phyloP scores from a whole-genome alignment of 2,888 invertebrate species.

The Leptogaster cylindrica region DNA sequence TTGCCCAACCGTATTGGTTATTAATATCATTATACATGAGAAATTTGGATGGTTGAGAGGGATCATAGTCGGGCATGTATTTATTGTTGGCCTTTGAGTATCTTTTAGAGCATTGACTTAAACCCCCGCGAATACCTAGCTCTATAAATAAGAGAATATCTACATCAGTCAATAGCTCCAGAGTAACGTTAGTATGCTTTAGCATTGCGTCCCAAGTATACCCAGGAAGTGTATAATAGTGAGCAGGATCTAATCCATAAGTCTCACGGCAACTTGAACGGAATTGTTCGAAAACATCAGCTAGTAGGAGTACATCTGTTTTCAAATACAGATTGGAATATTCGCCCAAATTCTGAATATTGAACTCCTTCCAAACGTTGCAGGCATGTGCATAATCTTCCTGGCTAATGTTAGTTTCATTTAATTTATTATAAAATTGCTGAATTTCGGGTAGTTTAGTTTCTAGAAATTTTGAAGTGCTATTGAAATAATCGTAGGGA shows the following conservation, averaged over 20 bases:
- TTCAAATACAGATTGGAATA: no score
- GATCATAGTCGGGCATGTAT: constrained; percentile 4
- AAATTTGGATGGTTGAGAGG: neutral
- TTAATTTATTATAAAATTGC: neutral
- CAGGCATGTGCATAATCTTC: constrained; percentile 16
- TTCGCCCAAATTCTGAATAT: no score
- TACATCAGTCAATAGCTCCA: neutral
- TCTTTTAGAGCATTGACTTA: neutral
- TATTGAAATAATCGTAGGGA: constrained; percentile 5
- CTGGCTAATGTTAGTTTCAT: neutral
- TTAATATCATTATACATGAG: neutral
- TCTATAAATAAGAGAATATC: constrained; percentile 6
- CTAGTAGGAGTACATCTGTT: neutral
- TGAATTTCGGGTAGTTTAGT: neutral
- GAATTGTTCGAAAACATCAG: neutral
- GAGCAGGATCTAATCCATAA: neutral
- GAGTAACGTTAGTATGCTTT: neutral
- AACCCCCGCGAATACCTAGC: neutral
- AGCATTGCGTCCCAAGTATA: neutral
- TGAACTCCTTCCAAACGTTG: no score
- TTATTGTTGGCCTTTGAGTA: constrained; percentile 11
- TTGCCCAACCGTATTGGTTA: neutral
- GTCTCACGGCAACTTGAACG: neutral
- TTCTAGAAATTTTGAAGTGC: neutral
- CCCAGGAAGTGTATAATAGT: neutral